Evolutionary conservation across 1,140 invertebrate species (phyloP), one percentile per base, ranked within the genome.

Genomic region (Zaprionus inermis): DNA sequence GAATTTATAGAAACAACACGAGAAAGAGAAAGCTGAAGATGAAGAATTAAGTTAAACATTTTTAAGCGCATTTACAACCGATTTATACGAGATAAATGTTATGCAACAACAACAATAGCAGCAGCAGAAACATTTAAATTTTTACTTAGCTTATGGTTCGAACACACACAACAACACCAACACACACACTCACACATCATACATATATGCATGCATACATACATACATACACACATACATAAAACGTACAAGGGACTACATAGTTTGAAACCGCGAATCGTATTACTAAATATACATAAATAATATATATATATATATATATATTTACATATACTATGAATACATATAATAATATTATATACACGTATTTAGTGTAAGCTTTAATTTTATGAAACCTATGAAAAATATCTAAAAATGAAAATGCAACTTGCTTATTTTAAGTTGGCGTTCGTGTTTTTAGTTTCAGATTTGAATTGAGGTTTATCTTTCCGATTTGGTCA

Each of bases 261-360:
- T 74, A 89, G 84, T 89, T 88, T 89, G 81, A 88, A 89, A 89
- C 84, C 84, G 84, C 84, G 84, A 89, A 89, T 89, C 80, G 84
- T 89, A 89, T 89, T 89, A 89, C 84, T 89, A 89, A 89, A 89
- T 88, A 88, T 88, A 88, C 66, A 86, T 67, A 46, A 56, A 56
- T 30, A 55, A 64, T 67, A 78, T 55, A 74, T 78, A 64, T 10
- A 58, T 57, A 71, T 63, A 72, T 57, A 76, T 56, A 73, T 73
- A 36, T 46, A 68, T 60, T 38, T 67, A 76, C 52, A 72, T 64
- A 77, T 12, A 49, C 18, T 77, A 78, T 59, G 44, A 72, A 78
- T 68, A 79, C 57, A 76, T 66, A 78, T 46, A 61, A 76, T 76
- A 72, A 84, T 68, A 70, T 55, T 74, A 74, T 18, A 79, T 32